Evolutionary conservation across 2,113 vertebrate species (phyloP), one percentile per base, ranked within the genome.

Genomic region (Stigmatopora argus): DNA sequence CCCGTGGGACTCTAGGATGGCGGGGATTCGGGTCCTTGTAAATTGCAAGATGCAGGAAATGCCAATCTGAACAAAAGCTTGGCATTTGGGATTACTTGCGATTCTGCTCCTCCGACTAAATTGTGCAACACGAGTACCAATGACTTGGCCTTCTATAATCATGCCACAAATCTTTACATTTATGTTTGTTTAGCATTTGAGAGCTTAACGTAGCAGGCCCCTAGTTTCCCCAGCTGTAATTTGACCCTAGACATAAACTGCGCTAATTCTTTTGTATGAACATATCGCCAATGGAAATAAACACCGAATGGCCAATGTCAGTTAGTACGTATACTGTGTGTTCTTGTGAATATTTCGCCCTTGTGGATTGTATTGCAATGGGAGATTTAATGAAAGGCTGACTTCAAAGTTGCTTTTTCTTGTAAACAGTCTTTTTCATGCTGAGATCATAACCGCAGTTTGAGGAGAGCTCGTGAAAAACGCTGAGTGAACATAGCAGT

Each of bases 331-430:
- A 41, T 41, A 41, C 53, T 31, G 23, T 19, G 23, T 38, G 17
- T 38, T 38, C 31, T 38, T 59, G 31, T 59, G 34, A 41, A 41
- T 41, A 41, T 38, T 38, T 41, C 5, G 18, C 34, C 34, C 15
- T n/a, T 11, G 45, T n/a, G 26, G 60, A 81, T 65, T 53, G 56
- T 60, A 57, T 52, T 57, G 63, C 52, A 64, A 67, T 35, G 47
- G 49, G 44, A 63, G 9, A 65, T 69, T 67, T 7, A 51, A 26
- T 26, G 46, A 74, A 63, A 60, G 59, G 5, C 56, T 67, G 66
- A 55, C 45, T 49, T 48, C 14, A 74, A 67, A 74, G 56, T 73
- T 44, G 55, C 65, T 11, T 7, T 35, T 78, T 70, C 64, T 64
- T 47, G 53, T 48, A 35, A 64, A 78, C 63, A 64, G 4, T 59